Percentiles rank a stretch among this genome's conserved stretches.
These are phyloP conservation scores for Drosophila seguyi DNA, from an alignment of 1,140 invertebrate genomes.

Conservation along the genomic window DNA sequence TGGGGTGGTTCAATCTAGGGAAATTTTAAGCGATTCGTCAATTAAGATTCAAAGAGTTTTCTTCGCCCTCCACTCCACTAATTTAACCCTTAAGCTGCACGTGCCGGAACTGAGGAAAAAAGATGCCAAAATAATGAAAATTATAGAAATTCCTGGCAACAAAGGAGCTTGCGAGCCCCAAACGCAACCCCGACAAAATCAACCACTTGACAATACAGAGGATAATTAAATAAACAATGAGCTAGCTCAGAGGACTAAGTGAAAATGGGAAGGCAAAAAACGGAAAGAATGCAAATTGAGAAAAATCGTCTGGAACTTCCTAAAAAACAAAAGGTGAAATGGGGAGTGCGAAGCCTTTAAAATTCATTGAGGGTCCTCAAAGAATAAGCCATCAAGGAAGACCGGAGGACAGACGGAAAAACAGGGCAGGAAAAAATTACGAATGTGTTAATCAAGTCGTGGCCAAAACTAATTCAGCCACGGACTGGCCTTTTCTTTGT, in stretches of 20 bases:
- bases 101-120: slow-evolving; percentile 44
- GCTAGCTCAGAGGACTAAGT: slow-evolving; percentile 63
- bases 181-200: slow-evolving; percentile 53
- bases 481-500: not conserved
- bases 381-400: slow-evolving; percentile 57
- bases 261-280: slow-evolving; percentile 52
- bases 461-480: slow-evolving; percentile 20
- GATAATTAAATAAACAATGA: slow-evolving; percentile 83
- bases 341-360: slow-evolving; percentile 68
- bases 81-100: slow-evolving; percentile 60
- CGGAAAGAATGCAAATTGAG: slow-evolving; percentile 70
- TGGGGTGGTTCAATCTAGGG: slow-evolving; percentile 19
- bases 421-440: slow-evolving; percentile 13
- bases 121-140: slow-evolving; percentile 27
- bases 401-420: slow-evolving; percentile 7
- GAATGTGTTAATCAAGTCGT: slow-evolving; percentile 17
- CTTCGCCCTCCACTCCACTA: slow-evolving; percentile 12
- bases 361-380: slow-evolving; percentile 73
- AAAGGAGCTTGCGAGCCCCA: slow-evolving; percentile 36
- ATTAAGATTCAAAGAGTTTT: slow-evolving; percentile 68
- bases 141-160: slow-evolving; percentile 41
- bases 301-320: slow-evolving; percentile 48
- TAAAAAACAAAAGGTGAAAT: slow-evolving; percentile 27
- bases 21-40: slow-evolving; percentile 65
- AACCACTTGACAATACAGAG: slow-evolving; percentile 81